Base-by-base conservation (phyloP, 1,140 invertebrate species). In the Apolygus lucorum region DNA sequence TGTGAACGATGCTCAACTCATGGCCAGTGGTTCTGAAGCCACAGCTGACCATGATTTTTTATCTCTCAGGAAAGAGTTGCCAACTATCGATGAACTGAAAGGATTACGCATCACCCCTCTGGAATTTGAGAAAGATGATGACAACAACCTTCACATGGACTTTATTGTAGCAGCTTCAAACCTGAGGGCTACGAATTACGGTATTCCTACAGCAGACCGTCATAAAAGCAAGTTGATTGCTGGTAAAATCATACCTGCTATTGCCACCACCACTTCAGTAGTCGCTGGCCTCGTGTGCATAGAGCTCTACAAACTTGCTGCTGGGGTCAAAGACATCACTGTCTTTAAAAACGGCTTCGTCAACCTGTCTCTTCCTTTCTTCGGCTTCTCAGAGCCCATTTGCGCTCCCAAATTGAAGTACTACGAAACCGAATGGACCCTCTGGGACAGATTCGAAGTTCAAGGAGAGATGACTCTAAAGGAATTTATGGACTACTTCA, bases 121-220 rank as follows among this genome's bases (percentile, higher is more conserved):
- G 52, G 96, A 99, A 73, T 99, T 99, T 81, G 97, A 99, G 78
- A 99, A 99, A 77, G 97, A 99, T 77, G 96, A 99, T 79, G 97
- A 99, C 76, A 86, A 82, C 65, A 99, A 99, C 78, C 90, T 97
- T 81, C 97, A 99, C 80, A 98, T 99, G 87, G 97, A 99, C 81
- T 99, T 98, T 77, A 98, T 99, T 75, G 96, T 98, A 0, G 96
- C 96, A 1, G 88, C 94, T 8, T 98, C 96, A 0, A 99, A 99
- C 82, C 81, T 98, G 25, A 86, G 97, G 70, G 97, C 97, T 8
- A 88, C 92, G 24, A 99, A 99, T 79, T 99, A 99, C 79, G 90
- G 90, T 76, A 99, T 99, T 75, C 83, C 90, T 17, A 87, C 90
- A 28, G 96, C 97, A 4, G 96, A 99, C 82, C 84, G 93, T 70